Evolutionary conservation across 1,140 invertebrate species (phyloP).

Genomic region (Globodera rostochiensis): DNA sequence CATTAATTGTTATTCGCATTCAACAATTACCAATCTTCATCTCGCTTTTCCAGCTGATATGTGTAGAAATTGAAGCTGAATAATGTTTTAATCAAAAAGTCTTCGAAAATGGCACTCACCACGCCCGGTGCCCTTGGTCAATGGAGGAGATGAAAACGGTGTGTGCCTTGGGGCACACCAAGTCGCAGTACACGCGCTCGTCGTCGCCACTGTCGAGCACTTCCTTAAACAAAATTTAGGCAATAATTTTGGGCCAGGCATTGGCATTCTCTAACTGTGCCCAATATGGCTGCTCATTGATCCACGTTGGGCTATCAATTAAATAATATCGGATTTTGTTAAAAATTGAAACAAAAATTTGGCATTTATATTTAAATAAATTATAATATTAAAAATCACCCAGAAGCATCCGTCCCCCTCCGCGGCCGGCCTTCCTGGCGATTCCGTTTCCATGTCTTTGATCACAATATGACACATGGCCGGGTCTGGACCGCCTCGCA

Average conservation of each 20-base stretch:
- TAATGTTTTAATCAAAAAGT: slow-evolving; percentile 21
- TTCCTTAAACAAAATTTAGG: slow-evolving; percentile 40
- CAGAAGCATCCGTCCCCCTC: slow-evolving; percentile 64
- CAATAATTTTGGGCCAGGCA: no score
- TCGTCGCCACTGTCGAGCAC: slow-evolving; percentile 61
- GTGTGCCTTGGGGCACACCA: slow-evolving; percentile 64
- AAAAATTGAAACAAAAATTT: not conserved
- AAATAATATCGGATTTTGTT: not conserved
- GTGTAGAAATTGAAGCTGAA: slow-evolving; percentile 62
- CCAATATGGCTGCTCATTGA: not conserved
- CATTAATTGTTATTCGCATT: not conserved
- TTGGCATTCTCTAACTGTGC: no score
- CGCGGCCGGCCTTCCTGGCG: slow-evolving; percentile 59
- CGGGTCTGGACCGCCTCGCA: slow-evolving; percentile 55
- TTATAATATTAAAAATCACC: slow-evolving; percentile 21
- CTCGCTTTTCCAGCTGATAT: slow-evolving; percentile 59
- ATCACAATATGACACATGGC: slow-evolving; percentile 63
- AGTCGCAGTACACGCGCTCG: slow-evolving; percentile 63
- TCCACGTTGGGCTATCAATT: not conserved
- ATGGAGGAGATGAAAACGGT: slow-evolving; percentile 64
- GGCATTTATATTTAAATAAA: slow-evolving; percentile 17
- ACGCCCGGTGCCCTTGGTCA: slow-evolving; percentile 60
- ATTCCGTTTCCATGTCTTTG: slow-evolving; percentile 57
- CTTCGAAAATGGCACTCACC: slow-evolving; percentile 40
- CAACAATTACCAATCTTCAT: slow-evolving; percentile 44